Percentiles rank a stretch among this genome's conserved stretches.
Evolutionary conservation across 2,113 vertebrate genomes (phyloP).

Genomic region (Arenaria interpres): DNA sequence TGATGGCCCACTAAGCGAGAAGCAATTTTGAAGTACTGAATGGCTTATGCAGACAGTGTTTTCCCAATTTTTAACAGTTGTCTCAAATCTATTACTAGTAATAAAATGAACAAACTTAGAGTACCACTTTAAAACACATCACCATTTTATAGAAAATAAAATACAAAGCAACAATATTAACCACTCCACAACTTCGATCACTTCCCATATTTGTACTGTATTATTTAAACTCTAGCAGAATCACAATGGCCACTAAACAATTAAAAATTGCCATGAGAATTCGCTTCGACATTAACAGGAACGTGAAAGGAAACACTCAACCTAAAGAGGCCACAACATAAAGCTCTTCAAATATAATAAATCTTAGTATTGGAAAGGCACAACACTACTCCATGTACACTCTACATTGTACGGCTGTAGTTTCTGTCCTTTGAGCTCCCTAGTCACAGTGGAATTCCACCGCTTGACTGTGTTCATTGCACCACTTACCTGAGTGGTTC

Average conservation of each 20-base stretch:
- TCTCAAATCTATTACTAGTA: not conserved
- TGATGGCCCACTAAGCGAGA: not conserved
- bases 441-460: not conserved
- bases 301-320: not conserved
- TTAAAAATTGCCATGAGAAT: not conserved
- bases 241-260: not conserved
- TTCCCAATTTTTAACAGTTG: not conserved
- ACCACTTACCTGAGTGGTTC: not conserved
- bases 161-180: not conserved
- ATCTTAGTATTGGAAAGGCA: not conserved
- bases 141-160: not conserved
- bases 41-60: not conserved
- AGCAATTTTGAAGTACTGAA: not conserved
- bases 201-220: not conserved
- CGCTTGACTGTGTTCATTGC: not conserved
- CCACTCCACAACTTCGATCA: not conserved
- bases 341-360: not conserved
- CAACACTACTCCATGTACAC: not conserved
- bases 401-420: not conserved
- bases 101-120: not conserved
- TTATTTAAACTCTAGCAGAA: not conserved
- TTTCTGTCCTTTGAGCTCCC: not conserved
- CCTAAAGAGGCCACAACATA: not conserved
- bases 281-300: not conserved
- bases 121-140: not conserved